These are phyloP conservation scores for Celastrina argiolus DNA, from an alignment of 2,888 invertebrate genomes.

Conservation along the genomic window DNA sequence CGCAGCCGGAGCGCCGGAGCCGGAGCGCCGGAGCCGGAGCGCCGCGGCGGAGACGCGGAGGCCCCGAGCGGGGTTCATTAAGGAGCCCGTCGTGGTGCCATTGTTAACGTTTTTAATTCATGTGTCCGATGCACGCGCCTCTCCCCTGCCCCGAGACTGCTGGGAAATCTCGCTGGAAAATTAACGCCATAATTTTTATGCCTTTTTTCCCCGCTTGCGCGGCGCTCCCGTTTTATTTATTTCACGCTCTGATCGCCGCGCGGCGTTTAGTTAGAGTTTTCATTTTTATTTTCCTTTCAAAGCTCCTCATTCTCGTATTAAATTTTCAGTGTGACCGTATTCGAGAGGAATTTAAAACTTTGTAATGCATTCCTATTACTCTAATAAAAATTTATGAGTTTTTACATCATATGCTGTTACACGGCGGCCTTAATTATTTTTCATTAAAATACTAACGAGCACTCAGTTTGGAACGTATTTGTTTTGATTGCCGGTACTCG, in stretches of 20 bases:
- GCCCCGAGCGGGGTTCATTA: slow-evolving; percentile 61
- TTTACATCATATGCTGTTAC: background rate
- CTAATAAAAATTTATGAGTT: background rate
- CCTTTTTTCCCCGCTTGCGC: slow-evolving; percentile 55
- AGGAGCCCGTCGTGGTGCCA: slow-evolving; percentile 61
- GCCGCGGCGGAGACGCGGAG: slow-evolving; percentile 34
- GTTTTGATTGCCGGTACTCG: slow-evolving; percentile 75
- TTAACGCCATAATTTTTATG: slow-evolving; percentile 71
- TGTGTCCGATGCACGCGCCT: slow-evolving; percentile 71
- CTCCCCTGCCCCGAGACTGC: slow-evolving; percentile 55
- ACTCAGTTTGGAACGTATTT: slow-evolving; percentile 72
- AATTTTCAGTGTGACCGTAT: slow-evolving; percentile 25
- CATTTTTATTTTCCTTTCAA: slow-evolving; percentile 50
- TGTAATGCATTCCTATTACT: background rate
- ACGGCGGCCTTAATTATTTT: slow-evolving; percentile 14
- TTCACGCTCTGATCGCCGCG: slow-evolving; percentile 67
- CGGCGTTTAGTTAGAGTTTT: slow-evolving; percentile 60
- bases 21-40: slow-evolving; percentile 41
- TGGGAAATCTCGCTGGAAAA: slow-evolving; percentile 76
- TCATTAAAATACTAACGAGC: slow-evolving; percentile 36
- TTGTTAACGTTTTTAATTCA: slow-evolving; percentile 77
- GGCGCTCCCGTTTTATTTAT: slow-evolving; percentile 69
- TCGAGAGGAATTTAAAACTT: background rate
- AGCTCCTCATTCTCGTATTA: slow-evolving; percentile 40
- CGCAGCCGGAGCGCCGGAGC: slow-evolving; percentile 29